These are phyloP conservation scores for Lasioglossum lativentre DNA, from an alignment of 2,888 invertebrate genomes.

Conservation along the genomic window DNA sequence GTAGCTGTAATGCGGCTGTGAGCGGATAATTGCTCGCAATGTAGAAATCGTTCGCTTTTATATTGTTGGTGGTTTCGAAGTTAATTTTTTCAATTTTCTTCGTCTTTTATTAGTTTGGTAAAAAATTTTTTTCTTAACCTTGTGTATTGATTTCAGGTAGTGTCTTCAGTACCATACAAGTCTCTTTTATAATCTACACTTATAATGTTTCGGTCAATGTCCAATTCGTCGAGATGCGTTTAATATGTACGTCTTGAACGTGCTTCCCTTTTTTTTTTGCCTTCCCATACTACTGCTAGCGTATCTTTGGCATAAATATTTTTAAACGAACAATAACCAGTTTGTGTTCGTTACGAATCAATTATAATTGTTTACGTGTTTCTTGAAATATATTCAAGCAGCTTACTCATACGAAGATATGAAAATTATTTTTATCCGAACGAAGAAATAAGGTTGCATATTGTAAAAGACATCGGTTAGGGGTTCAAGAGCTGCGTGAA, in stretches of 20 bases:
- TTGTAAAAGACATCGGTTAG: not conserved
- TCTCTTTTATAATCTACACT: not conserved
- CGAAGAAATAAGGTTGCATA: not conserved
- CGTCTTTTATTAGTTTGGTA: not conserved
- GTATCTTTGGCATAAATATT: not conserved
- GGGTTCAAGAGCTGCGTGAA: not conserved
- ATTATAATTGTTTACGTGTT: not conserved
- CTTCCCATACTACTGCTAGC: not conserved
- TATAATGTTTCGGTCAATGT: not conserved
- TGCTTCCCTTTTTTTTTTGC: not conserved
- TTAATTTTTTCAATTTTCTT: not conserved
- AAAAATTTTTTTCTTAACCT: not conserved
- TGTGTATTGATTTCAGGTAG: not conserved
- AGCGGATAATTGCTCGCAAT: not conserved
- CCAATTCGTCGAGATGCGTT: not conserved
- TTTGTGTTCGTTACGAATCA: not conserved
- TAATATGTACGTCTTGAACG: not conserved
- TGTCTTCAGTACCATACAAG: not conserved
- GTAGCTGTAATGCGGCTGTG: not conserved
- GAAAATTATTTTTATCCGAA: not conserved
- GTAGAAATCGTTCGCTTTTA: not conserved
- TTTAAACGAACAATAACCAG: not conserved
- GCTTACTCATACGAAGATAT: no score
- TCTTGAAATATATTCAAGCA: not conserved
- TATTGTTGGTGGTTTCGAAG: not conserved